These are phyloP conservation scores for Anoplius nigerrimus DNA, from an alignment of 2,888 invertebrate genomes.

Conservation along the genomic window DNA sequence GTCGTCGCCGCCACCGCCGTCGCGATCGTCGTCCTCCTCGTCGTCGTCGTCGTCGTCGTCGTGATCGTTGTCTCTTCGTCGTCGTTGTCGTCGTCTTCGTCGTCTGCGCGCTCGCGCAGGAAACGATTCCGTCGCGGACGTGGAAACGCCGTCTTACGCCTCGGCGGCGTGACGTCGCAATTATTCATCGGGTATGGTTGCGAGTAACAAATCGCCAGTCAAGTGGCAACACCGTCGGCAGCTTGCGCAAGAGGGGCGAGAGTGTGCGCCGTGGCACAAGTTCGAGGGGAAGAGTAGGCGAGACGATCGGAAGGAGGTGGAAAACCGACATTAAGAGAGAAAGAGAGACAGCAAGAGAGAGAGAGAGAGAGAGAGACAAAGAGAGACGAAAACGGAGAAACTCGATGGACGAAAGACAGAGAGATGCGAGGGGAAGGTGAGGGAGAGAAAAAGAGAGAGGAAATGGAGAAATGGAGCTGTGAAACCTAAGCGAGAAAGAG, in stretches of 20 bases:
- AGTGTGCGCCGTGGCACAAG: constrained; percentile 19
- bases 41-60: constrained; percentile 14
- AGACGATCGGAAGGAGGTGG: background rate
- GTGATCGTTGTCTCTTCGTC: background rate
- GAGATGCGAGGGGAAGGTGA: constrained; percentile 16
- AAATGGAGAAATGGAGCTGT: background rate
- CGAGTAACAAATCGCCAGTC: constrained; percentile 74
- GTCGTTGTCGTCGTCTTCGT: constrained; percentile 19
- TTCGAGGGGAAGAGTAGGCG: constrained; percentile 6
- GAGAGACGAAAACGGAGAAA: constrained; percentile 1
- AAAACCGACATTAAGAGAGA: constrained; percentile 2
- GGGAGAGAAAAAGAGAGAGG: constrained; percentile 23
- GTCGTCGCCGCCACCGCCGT: constrained; percentile 4
- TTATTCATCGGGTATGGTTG: constrained; percentile 73
- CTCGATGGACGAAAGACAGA: constrained; percentile 8
- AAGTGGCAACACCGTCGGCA: constrained; percentile 70
- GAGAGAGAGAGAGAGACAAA: constrained; percentile 8
- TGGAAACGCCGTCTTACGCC: constrained; percentile 60
- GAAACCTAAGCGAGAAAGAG: constrained; percentile 5
- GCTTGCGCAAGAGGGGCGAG: constrained; percentile 53
- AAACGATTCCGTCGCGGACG: constrained; percentile 57
- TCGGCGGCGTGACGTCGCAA: constrained; percentile 61
- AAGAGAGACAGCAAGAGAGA: constrained; percentile 9
- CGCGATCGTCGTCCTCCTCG: background rate
- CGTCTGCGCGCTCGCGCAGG: constrained; percentile 35